Percentiles rank a stretch among this genome's conserved stretches.
phyloP scores from a whole-genome alignment of 2,113 vertebrate species.

The Austrofundulus limnaeus region DNA sequence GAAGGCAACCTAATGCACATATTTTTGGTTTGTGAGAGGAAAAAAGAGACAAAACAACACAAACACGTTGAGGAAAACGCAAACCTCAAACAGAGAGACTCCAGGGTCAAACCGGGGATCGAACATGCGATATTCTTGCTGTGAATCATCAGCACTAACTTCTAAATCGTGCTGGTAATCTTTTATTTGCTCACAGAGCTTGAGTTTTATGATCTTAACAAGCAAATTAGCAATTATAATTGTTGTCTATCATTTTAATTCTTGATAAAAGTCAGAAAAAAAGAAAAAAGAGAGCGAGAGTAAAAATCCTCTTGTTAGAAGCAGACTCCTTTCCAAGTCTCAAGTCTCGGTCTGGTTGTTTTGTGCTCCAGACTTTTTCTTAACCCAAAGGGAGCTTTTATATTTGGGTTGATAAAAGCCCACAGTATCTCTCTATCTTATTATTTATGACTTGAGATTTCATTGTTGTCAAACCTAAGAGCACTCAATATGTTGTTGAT shows the following conservation, averaged over 20 bases:
- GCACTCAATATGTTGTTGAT: neutral
- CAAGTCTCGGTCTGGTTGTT: neutral
- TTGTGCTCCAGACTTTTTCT: neutral
- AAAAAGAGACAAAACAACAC: no score
- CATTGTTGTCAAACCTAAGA: conserved; percentile 1
- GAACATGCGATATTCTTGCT: no score
- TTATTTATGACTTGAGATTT: conserved; percentile 14
- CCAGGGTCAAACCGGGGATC: no score
- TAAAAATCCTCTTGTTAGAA: conserved; percentile 3
- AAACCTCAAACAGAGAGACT: no score
- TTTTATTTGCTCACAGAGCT: neutral
- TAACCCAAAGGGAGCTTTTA: neutral
- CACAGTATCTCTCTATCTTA: neutral
- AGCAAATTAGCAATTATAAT: neutral
- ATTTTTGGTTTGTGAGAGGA: no score
- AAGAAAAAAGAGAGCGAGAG: no score
- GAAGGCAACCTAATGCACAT: no score
- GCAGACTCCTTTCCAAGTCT: neutral
- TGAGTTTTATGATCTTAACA: neutral
- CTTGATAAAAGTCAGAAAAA: neutral
- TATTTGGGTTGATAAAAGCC: conserved; percentile 22
- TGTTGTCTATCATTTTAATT: neutral
- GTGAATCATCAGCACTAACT: no score
- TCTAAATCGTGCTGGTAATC: no score
- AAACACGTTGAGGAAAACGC: no score